These are phyloP conservation scores for Ictalurus punctatus DNA, from an alignment of 2,113 vertebrate species.

Conservation along the genomic window DNA sequence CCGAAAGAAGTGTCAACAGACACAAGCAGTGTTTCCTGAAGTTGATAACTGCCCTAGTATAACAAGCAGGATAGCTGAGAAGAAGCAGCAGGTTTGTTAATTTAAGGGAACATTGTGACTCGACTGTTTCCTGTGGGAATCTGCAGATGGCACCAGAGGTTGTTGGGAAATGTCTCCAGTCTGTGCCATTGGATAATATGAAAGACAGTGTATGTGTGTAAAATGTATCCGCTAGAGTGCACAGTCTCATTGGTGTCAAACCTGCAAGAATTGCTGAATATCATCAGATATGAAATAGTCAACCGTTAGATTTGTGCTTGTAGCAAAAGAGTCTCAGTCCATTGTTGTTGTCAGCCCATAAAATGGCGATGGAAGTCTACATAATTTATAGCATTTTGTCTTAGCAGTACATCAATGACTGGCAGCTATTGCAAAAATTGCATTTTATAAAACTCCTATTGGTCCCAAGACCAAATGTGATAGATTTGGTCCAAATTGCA, in stretches of 20 bases:
- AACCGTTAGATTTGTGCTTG: slow-evolving; percentile 3
- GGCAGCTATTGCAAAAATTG: slow-evolving; percentile 42
- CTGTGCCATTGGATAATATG: not conserved
- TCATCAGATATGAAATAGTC: not conserved
- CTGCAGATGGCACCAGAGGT: slow-evolving; percentile 18
- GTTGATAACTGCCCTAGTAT: not conserved
- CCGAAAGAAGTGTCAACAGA: not conserved
- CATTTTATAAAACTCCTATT: slow-evolving; percentile 15
- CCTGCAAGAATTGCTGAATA: not conserved
- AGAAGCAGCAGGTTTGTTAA: slow-evolving; percentile 21
- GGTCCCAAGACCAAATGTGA: not conserved
- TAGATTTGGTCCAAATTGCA: not conserved
- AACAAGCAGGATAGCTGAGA: slow-evolving; percentile 1
- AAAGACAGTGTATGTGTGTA: slow-evolving; percentile 7
- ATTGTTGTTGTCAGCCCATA: not conserved
- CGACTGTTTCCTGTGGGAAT: slow-evolving; percentile 1
- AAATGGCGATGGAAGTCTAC: not conserved
- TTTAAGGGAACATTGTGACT: not conserved
- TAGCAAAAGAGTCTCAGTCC: not conserved
- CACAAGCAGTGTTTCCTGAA: not conserved
- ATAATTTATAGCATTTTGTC: not conserved
- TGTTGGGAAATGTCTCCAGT: not conserved
- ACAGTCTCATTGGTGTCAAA: not conserved
- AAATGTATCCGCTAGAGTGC: not conserved
- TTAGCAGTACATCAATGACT: slow-evolving; percentile 10